Conservation (phyloP, 2,888 invertebrate species). For the Chloroclysta siterata region DNA sequence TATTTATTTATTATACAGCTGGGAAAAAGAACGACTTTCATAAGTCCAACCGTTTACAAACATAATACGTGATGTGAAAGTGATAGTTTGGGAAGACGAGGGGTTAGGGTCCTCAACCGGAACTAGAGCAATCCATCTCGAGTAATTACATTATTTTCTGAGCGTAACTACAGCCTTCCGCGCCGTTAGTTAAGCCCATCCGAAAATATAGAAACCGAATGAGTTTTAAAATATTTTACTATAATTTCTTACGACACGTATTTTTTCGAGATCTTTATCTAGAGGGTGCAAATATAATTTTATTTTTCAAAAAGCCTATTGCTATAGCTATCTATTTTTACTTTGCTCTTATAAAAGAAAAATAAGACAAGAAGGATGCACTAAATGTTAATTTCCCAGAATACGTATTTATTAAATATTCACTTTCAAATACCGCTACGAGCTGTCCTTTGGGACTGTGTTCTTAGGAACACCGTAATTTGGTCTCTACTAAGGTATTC, state of each 20-base stretch:
- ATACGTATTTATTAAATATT: too few species aligned
- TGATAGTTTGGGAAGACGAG: conserved; percentile 32
- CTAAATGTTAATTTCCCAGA: too few species aligned
- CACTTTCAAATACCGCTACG: too few species aligned
- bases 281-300: too few species aligned
- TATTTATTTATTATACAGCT: conserved; percentile 3
- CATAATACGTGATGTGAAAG: conserved; percentile 32
- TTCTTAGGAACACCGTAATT: neutral
- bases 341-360: too few species aligned
- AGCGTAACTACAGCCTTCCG: conserved; percentile 48
- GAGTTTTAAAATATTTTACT: conserved; percentile 9
- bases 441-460: too few species aligned
- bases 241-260: too few species aligned
- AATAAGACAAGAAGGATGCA: too few species aligned
- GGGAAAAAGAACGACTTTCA: neutral
- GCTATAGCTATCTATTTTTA: too few species aligned
- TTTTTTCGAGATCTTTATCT: too few species aligned
- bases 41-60: conserved; percentile 21
- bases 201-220: conserved; percentile 39
- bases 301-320: too few species aligned
- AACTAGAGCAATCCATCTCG: conserved; percentile 66
- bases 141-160: conserved; percentile 73
- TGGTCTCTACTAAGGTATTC: neutral
- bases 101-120: conserved; percentile 45
- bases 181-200: conserved; percentile 52